Evolutionary conservation across 2,797 vertebrate species (phyloP).

Genomic region (Microchirus variegatus): DNA sequence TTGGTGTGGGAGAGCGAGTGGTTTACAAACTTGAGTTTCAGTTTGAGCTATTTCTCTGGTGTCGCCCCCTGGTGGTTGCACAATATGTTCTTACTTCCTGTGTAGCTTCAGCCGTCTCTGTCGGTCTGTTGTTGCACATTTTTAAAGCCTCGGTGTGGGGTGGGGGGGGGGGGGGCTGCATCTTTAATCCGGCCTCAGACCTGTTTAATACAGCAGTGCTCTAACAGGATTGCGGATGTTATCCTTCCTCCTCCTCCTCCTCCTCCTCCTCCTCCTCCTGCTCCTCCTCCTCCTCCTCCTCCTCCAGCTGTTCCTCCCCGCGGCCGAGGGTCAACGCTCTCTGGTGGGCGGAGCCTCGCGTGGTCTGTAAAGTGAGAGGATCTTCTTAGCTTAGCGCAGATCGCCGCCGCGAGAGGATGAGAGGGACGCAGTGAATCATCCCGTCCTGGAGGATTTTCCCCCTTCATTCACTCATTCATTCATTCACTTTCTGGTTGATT

Average conservation of each 20-base stretch:
- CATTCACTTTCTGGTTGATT: conserved; percentile 6
- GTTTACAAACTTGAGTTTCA: too few species aligned
- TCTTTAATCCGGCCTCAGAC: conserved; percentile 70
- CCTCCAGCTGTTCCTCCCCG: conserved; percentile 65
- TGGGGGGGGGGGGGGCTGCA: neutral
- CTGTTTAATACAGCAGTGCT: conserved; percentile 66
- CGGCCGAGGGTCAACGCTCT: conserved; percentile 48
- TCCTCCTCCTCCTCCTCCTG: conserved; percentile 48
- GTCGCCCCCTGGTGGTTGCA: too few species aligned
- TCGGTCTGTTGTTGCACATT: too few species aligned
- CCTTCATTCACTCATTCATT: neutral
- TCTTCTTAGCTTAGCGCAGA: conserved; percentile 64
- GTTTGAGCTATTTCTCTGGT: too few species aligned
- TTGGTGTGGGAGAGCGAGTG: too few species aligned
- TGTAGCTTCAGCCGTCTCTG: too few species aligned
- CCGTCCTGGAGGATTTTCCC: conserved; percentile 26
- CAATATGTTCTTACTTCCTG: too few species aligned
- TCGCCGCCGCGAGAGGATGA: conserved; percentile 37
- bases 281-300: conserved; percentile 30
- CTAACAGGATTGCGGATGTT: conserved; percentile 76
- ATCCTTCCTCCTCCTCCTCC: conserved; percentile 14
- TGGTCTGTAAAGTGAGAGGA: conserved; percentile 64
- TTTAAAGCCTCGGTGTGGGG: too few species aligned
- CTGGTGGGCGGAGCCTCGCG: conserved; percentile 67
- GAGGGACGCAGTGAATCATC: conserved; percentile 52